Base-by-base conservation (phyloP, 2,888 invertebrate genomes). In the Nemapogon koenigi region DNA sequence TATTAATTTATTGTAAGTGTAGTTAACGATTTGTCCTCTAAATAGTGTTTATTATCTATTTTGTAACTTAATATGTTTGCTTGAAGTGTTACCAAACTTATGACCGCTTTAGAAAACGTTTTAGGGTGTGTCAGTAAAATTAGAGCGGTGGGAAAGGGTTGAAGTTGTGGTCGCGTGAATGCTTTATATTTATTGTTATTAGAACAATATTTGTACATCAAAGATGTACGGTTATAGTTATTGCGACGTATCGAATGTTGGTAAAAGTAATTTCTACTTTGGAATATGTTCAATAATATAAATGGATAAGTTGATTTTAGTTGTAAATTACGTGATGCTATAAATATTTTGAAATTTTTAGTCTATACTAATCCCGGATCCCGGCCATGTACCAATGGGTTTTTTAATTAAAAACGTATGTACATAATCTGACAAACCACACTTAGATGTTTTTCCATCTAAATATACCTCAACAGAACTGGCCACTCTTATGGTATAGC, bases 101-200 rank as follows among this genome's bases (percentile, higher is more conserved):
- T n/a, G 7, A n/a, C 4, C 18, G 14, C 33, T 17, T n/a, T n/a
- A n/a, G n/a, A n/a, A 33, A 33, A 19, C n/a, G 33, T 13, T 33
- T 33, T 19, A 4, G 33, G 19, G 33, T 19, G 33, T 33, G 33
- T 8, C 19, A 73, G 76, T 75, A 73, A 76, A 76, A 73, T 69
- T 73, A 76, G 76, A 78, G 71, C 66, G 70, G 71, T 78, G 78
- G 75, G 78, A 76, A 78, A 73, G 72, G 76, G 76, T 73, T 75
- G 52, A 41, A 46, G n/a, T n/a, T 45, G 44, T 46, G 49, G 49
- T 56, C 50, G 57, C 57, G 22, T 14, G 55, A 56, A 60, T 62
- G 60, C 63, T 71, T 70, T 64, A 72, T 64, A 59, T 69, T 75
- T 73, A 78, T 78, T 73, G 73, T 76, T 73, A 75, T 71, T 75